Conservation (phyloP, 2,888 invertebrate genomes). For the Atherix ibis region DNA sequence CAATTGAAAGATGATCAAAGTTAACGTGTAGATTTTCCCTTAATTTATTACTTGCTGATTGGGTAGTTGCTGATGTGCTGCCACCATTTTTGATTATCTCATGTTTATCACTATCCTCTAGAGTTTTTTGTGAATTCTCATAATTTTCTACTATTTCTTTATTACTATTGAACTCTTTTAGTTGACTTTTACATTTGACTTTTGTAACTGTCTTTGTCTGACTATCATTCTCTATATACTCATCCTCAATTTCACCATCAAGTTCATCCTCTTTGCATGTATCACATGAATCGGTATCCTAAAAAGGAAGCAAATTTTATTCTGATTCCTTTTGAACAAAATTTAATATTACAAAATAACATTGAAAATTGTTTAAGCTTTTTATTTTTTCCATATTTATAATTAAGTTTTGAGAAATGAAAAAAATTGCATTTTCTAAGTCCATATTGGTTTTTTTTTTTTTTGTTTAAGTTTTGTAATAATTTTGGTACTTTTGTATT, state of each 20-base stretch:
- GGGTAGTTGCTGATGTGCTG: constrained; percentile 4
- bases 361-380: too few relatives aligned
- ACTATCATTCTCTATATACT: constrained; percentile 3
- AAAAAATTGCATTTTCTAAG: too few relatives aligned
- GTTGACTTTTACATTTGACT: too few relatives aligned
- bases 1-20: constrained; percentile 61
- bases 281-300: constrained; percentile 32
- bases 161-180: constrained; percentile 23
- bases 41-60: constrained; percentile 15
- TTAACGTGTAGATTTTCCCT: constrained; percentile 35
- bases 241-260: constrained; percentile 4
- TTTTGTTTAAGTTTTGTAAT: too few relatives aligned
- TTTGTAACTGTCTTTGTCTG: too few relatives aligned
- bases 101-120: constrained; percentile 3
- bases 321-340: too few relatives aligned
- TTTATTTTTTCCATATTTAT: too few relatives aligned
- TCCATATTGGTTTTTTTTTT: too few relatives aligned
- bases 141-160: constrained; percentile 31
- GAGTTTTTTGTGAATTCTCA: constrained; percentile 32
- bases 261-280: constrained; percentile 20
- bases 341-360: too few relatives aligned
- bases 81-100: constrained; percentile 1
- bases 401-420: too few relatives aligned
- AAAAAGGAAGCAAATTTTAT: too few relatives aligned
- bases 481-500: too few relatives aligned